Evolutionary conservation across 2,888 invertebrate species (phyloP).

Genomic region (Parochlus steinenii): DNA sequence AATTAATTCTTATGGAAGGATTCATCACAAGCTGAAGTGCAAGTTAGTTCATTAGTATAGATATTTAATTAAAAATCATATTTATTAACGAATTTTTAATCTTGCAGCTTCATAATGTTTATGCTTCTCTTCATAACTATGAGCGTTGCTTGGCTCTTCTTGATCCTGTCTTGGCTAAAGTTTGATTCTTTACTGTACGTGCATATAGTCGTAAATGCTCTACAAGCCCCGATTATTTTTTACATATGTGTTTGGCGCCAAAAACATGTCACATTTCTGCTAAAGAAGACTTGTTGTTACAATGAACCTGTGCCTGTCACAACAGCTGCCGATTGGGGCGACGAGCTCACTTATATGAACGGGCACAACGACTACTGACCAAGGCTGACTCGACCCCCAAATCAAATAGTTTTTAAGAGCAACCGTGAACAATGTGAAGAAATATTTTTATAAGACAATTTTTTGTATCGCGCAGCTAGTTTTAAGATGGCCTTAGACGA

Average conservation of each 20-base stretch:
- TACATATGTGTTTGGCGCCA: conserved; percentile 65
- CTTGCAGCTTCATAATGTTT: conserved; percentile 62
- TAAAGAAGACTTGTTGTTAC: conserved; percentile 66
- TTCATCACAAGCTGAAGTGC: conserved; percentile 72
- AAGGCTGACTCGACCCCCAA: background rate
- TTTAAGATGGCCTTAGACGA: background rate
- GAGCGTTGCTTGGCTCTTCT: conserved; percentile 60
- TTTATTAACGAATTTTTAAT: background rate
- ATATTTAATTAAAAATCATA: conserved; percentile 1
- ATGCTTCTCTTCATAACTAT: conserved; percentile 55
- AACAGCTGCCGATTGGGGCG: conserved; percentile 55
- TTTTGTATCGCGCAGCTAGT: conserved; percentile 18
- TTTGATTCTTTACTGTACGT: conserved; percentile 56
- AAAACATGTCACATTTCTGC: conserved; percentile 58
- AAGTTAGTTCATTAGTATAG: conserved; percentile 35
- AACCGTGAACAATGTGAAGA: no score
- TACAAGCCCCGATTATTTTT: conserved; percentile 56
- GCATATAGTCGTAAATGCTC: conserved; percentile 57
- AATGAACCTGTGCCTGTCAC: conserved; percentile 51
- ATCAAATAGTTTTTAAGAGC: no score
- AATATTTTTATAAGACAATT: conserved; percentile 21
- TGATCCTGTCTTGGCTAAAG: conserved; percentile 57
- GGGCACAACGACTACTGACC: conserved; percentile 33
- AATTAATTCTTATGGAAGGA: conserved; percentile 69
- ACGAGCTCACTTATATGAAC: conserved; percentile 78